A percentile compares a stretch with the other conserved stretches of the same genome.
These are phyloP conservation scores for Hypolimnas misippus DNA, from an alignment of 2,888 invertebrate genomes.

Conservation along the genomic window DNA sequence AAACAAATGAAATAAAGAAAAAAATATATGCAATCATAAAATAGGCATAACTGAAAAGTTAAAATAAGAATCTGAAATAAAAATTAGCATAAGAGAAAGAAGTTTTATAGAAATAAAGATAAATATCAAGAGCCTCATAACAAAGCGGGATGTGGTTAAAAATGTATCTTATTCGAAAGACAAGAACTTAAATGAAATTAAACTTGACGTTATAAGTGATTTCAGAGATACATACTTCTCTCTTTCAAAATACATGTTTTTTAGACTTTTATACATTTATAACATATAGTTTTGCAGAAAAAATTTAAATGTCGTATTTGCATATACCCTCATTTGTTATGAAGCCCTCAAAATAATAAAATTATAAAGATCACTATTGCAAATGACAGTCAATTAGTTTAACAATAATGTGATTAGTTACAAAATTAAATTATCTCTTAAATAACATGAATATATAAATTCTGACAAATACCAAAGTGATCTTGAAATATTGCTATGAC, in stretches of 20 bases:
- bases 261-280: too few relatives aligned
- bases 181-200: too few relatives aligned
- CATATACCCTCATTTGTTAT: too few relatives aligned
- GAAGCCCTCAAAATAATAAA: too few relatives aligned
- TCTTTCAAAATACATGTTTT: too few relatives aligned
- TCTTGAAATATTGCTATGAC: neutral
- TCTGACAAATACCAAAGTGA: conserved; percentile 6
- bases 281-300: too few relatives aligned
- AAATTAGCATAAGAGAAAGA: conserved; percentile 5
- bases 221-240: too few relatives aligned
- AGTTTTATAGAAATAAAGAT: conserved; percentile 6
- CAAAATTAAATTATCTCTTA: neutral
- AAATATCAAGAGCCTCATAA: neutral
- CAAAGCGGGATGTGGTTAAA: too few relatives aligned
- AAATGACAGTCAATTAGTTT: neutral
- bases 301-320: too few relatives aligned
- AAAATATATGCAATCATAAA: conserved; percentile 2
- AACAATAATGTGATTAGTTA: neutral
- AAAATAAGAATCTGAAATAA: conserved; percentile 25
- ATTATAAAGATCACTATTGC: conserved; percentile 12
- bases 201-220: too few relatives aligned
- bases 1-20: conserved; percentile 5
- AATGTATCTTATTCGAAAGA: too few relatives aligned
- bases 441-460: neutral
- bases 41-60: conserved; percentile 8